Conservation (phyloP, 2,888 invertebrate species). For the Formica aserva region DNA sequence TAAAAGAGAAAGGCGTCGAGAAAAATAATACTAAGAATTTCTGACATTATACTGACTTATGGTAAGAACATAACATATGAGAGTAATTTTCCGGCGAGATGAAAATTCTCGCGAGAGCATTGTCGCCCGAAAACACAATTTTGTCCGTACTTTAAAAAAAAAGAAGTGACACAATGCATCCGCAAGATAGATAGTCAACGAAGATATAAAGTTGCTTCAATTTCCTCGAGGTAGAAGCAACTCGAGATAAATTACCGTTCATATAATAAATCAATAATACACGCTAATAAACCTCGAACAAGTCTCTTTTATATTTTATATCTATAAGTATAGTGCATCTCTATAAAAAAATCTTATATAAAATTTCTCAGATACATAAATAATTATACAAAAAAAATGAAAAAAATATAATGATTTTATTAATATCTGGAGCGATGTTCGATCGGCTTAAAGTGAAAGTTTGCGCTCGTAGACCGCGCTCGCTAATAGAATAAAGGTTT, state of each 20-base stretch:
- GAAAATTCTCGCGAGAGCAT: slow-evolving; percentile 40
- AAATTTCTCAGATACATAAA: not conserved
- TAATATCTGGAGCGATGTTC: slow-evolving; percentile 27
- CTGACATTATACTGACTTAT: slow-evolving; percentile 31
- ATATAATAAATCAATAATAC: slow-evolving; percentile 20
- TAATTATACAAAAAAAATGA: not conserved
- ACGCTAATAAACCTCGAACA: not conserved
- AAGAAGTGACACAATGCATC: slow-evolving; percentile 21
- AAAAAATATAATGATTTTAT: slow-evolving; percentile 33
- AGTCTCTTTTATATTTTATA: not conserved
- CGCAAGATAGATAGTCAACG: slow-evolving; percentile 13
- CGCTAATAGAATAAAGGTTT: slow-evolving; percentile 38
- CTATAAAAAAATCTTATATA: slow-evolving; percentile 2
- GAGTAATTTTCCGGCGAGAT: slow-evolving; percentile 30
- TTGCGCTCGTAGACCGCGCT: not conserved
- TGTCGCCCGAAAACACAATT: slow-evolving; percentile 38
- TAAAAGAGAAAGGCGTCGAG: not conserved
- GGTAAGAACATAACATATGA: slow-evolving; percentile 31
- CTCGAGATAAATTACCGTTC: slow-evolving; percentile 11
- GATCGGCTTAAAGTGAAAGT: slow-evolving; percentile 36
- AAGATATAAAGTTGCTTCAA: slow-evolving; percentile 34
- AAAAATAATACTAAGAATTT: not conserved
- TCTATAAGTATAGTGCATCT: not conserved
- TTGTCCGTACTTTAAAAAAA: slow-evolving; percentile 30
- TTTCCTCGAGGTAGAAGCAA: not conserved